A percentile compares a stretch with the other conserved stretches of the same genome.
phyloP scores from a whole-genome alignment of 1,140 invertebrate genomes.

The Gonioctena quinquepunctata region DNA sequence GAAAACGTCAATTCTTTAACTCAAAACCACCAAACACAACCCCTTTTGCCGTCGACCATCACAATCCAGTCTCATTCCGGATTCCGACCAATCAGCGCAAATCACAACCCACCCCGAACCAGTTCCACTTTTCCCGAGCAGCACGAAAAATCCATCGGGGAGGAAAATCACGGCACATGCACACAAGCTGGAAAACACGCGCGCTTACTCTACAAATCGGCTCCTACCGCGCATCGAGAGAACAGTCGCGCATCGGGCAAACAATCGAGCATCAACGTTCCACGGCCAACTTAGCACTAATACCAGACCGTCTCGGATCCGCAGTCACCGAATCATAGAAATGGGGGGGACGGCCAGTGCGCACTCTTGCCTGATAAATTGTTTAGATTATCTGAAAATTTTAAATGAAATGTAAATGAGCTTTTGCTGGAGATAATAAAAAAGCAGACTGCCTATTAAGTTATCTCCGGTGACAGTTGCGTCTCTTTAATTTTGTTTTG shows the following conservation, averaged over 20 bases:
- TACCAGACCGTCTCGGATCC: not conserved
- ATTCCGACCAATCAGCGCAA: not conserved
- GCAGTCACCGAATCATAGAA: conserved; percentile 3
- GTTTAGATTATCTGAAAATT: conserved; percentile 19
- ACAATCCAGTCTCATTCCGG: not conserved
- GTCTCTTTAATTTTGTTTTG: conserved; percentile 12
- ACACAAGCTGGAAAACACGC: not conserved
- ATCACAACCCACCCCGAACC: conserved; percentile 1
- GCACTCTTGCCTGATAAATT: conserved; percentile 13
- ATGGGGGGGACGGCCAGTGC: not conserved
- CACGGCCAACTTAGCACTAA: conserved; percentile 11
- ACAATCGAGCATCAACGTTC: conserved; percentile 2
- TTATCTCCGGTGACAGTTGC: conserved; percentile 16
- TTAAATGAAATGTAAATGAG: conserved; percentile 21
- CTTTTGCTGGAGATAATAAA: conserved; percentile 15
- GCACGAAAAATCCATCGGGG: not conserved
- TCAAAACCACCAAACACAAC: not conserved
- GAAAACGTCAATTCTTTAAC: conserved; percentile 2
- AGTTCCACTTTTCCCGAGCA: not conserved
- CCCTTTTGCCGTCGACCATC: not conserved
- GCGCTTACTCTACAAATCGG: not conserved
- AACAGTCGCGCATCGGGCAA: not conserved
- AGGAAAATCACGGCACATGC: not conserved
- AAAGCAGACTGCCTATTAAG: conserved; percentile 7
- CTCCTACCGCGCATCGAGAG: not conserved